Conservation (phyloP, 2,113 vertebrate genomes). For the Myrmecobius fasciatus region DNA sequence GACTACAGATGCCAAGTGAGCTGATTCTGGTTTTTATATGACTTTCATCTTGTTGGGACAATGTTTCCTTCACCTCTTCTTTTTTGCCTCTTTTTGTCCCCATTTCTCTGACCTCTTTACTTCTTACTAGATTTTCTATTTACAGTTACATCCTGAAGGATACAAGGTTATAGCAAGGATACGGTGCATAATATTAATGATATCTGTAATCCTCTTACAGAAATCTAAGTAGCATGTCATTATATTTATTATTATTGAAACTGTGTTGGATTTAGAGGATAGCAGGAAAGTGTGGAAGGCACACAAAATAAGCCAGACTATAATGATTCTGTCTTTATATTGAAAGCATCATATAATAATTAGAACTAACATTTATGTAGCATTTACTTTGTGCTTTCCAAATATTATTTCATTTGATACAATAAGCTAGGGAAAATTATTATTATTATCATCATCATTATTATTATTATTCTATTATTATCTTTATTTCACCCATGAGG, state of each 20-base stretch:
- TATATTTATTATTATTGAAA: constrained; percentile 2
- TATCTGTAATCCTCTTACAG: neutral
- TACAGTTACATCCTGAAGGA: neutral
- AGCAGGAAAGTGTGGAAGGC: neutral
- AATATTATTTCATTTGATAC: neutral
- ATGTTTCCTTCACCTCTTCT: neutral
- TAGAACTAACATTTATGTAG: neutral
- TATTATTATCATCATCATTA: neutral
- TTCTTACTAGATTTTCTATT: neutral
- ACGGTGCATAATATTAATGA: neutral
- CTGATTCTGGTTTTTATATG: neutral
- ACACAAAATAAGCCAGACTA: neutral
- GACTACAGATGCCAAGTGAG: neutral
- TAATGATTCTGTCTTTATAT: neutral
- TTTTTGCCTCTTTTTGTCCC: neutral
- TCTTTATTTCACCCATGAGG: neutral
- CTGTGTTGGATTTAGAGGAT: neutral
- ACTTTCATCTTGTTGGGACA: neutral
- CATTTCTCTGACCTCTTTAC: neutral
- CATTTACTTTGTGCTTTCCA: neutral
- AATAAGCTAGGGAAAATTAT: neutral
- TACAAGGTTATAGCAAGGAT: neutral
- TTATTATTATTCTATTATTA: neutral
- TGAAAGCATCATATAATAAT: neutral
- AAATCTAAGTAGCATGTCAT: neutral